A percentile compares a stretch with the other conserved stretches of the same genome.
Evolutionary conservation across 1,140 invertebrate genomes (phyloP).

Genomic region (Leptinotarsa lineolata): DNA sequence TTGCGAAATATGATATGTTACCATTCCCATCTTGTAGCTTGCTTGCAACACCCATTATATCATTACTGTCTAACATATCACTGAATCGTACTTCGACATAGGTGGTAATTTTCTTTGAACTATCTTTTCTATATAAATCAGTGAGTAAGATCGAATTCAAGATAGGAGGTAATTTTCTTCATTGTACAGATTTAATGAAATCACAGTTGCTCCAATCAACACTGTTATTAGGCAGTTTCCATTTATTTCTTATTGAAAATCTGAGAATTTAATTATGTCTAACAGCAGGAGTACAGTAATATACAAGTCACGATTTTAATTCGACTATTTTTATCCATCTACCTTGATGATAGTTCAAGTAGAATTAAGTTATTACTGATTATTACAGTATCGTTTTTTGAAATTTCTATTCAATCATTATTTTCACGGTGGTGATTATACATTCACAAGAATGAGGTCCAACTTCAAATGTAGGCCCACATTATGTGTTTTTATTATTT

Average conservation of each 20-base stretch:
- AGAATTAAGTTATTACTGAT: not conserved
- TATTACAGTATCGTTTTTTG: not conserved
- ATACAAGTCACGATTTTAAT: slow-evolving; percentile 16
- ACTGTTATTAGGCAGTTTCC: slow-evolving; percentile 20
- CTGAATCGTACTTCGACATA: too few species aligned
- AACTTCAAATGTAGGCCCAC: too few species aligned
- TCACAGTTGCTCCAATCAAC: not conserved
- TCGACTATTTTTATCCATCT: not conserved
- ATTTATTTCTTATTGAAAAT: slow-evolving; percentile 12
- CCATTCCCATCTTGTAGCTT: too few species aligned
- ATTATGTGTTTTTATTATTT: too few species aligned
- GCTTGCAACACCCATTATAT: too few species aligned
- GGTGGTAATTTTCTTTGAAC: too few species aligned
- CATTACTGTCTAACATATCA: too few species aligned
- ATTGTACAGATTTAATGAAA: not conserved
- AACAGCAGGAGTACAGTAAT: slow-evolving; percentile 11
- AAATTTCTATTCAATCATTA: too few species aligned
- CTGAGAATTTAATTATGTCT: slow-evolving; percentile 15
- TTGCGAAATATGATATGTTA: too few species aligned
- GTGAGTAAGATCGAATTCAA: not conserved
- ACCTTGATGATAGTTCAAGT: not conserved
- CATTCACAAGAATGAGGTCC: too few species aligned
- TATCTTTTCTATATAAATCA: too few species aligned
- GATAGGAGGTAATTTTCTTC: not conserved
- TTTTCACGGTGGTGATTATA: too few species aligned